These are phyloP conservation scores for Prosapia bicincta DNA, from an alignment of 2,888 invertebrate species.

Conservation along the genomic window DNA sequence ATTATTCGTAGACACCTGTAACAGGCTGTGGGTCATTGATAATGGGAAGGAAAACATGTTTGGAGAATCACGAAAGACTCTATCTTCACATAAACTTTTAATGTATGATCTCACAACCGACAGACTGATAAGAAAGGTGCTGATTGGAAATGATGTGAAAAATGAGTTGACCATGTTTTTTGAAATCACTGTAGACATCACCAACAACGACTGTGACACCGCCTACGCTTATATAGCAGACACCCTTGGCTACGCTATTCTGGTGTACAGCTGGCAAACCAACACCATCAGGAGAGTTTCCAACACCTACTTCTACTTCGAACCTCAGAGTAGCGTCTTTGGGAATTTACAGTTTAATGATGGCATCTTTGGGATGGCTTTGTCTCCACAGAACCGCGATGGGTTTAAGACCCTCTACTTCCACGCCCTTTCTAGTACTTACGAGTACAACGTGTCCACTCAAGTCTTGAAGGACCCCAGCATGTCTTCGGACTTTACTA, in stretches of 20 bases:
- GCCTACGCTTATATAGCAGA: conserved; percentile 77
- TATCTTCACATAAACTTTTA: conserved; percentile 63
- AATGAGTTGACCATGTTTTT: conserved; percentile 69
- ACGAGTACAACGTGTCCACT: conserved; percentile 66
- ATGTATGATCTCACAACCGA: conserved; percentile 63
- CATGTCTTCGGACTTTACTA: conserved; percentile 61
- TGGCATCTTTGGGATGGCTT: conserved; percentile 69
- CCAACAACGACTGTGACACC: conserved; percentile 65
- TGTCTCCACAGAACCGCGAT: conserved; percentile 56
- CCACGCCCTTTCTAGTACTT: conserved; percentile 76
- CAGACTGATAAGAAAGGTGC: conserved; percentile 42
- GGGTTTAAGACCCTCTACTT: conserved; percentile 61
- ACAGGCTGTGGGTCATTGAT: conserved; percentile 75
- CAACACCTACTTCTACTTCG: conserved; percentile 71
- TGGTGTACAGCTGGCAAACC: conserved; percentile 70
- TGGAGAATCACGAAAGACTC: conserved; percentile 45
- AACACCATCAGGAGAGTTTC: conserved; percentile 73
- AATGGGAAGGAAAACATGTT: conserved; percentile 71
- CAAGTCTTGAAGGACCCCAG: conserved; percentile 65
- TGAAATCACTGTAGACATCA: conserved; percentile 71
- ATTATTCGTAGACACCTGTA: conserved; percentile 67
- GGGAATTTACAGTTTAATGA: conserved; percentile 68
- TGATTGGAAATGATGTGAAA: conserved; percentile 52
- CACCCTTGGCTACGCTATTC: conserved; percentile 61
- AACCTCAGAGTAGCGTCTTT: conserved; percentile 69